Base-by-base conservation (phyloP, 2,888 invertebrate species). In the Epinotia brunnichana region DNA sequence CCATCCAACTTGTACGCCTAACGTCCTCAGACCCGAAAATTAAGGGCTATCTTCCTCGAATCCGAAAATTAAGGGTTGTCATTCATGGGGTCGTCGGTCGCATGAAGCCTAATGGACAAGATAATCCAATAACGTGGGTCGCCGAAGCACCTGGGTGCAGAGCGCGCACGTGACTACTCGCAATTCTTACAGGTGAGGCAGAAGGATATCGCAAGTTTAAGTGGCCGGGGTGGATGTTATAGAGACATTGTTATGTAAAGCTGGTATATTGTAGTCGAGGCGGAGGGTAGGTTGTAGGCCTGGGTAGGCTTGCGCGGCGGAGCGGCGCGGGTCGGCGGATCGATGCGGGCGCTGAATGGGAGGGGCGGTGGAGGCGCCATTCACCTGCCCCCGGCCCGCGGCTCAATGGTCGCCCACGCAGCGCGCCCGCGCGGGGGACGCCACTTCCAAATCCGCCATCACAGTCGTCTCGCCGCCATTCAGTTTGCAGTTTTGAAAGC, bases 361-460 rank as follows among this genome's bases (percentile, higher is more conserved):
- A 88, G 84, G 81, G 85, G 87, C 81, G 85, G 81, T 77, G 75
- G 84, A 82, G 85, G 83, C 77, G 77, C 90, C 92, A 91, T 91
- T 92, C 90, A 91, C 88, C 91, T 88, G 86, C 90, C 90, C 88
- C 54, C 66, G 56, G 56, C 54, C 54, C 83, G 84, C 85, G 82
- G 86, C 90, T 92, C 91, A 92, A 92, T 92, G 92, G 90, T 88
- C 91, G 90, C 92, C 92, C 90, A 92, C 92, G 85, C 90, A 80
- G 80, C 79, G 76, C 76, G 75, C 77, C 75, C 78, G 69, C 76
- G 75, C 35, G 66, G 67, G 74, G 74, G 72, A 91, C 89, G 84
- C 84, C 81, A 83, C 81, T 88, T 85, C 87, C 85, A 82, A 88
- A 88, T 87, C 87, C 84, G 82, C 86, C 83, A 84, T 86, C 85